Evolutionary conservation across 2,113 vertebrate genomes (phyloP).

Genomic region (Meriones unguiculatus): DNA sequence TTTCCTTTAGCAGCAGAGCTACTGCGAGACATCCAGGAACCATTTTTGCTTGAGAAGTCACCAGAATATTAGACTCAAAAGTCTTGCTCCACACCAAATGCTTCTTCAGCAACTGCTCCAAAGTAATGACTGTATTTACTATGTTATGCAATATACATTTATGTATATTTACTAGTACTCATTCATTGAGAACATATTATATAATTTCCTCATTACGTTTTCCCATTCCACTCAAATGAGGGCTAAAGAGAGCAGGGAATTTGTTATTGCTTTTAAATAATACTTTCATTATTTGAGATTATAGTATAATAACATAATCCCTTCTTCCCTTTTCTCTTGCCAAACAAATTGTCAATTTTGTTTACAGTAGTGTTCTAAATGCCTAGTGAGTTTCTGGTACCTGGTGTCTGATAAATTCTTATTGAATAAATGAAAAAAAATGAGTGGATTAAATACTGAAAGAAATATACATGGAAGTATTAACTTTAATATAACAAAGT

Average conservation of each 20-base stretch:
- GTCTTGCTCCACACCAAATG: neutral
- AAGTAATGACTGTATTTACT: neutral
- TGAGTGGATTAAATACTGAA: neutral
- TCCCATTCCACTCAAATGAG: neutral
- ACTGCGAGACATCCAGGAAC: slow-evolving; percentile 24
- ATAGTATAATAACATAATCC: neutral
- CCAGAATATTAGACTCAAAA: neutral
- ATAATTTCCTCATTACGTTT: neutral
- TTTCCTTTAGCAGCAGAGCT: neutral
- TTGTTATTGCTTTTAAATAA: neutral
- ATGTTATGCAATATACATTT: rapidly evolving
- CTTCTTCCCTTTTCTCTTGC: neutral
- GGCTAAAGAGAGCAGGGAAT: neutral
- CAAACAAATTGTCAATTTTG: neutral
- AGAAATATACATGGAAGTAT: neutral
- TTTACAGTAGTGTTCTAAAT: neutral
- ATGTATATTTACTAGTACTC: neutral
- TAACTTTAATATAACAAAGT: neutral
- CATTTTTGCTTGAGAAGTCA: neutral
- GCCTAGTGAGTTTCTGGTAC: neutral
- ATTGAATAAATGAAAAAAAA: neutral
- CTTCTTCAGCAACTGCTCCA: neutral
- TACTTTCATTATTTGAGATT: neutral
- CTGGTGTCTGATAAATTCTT: neutral
- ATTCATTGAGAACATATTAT: neutral